Base-by-base conservation (phyloP, 1,140 invertebrate genomes). In the Drosophila nikananu region DNA sequence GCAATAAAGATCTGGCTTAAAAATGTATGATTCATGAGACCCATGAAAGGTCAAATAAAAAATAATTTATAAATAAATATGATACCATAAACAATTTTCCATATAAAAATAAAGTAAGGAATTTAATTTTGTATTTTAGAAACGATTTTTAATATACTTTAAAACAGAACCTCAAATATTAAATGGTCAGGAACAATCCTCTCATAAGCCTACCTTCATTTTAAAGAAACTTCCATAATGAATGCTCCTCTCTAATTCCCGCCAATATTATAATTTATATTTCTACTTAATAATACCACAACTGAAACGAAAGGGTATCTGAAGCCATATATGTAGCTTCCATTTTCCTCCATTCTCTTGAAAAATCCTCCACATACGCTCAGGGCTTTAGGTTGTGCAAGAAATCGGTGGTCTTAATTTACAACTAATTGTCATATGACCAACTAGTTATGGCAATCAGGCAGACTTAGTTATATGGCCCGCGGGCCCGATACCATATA, bases 381-480 rank as follows among this genome's bases (percentile, higher is more conserved):
- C 7, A 1, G 44, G 37, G 49, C 39, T 63, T 55, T 49, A 60
- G 68, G 51, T 71, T 72, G 70, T 60, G 37, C 30, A 60, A 73
- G 27, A 37, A 72, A 51, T 77, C 30, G 61, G 41, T 57, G 48
- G 63, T 54, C 60, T 86, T 89, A 90, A 89, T 90, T 86, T 89
- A 86, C 71, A 89, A 86, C 86, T 90, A 89, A 89, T 89, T 89
- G 86, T 89, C 86, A 89, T 90, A 90, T 89, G 86, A 89, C 86
- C 81, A 59, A 64, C 60, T 46, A 59, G 65, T 78, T 78, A 60
- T 61, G 64, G 60, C 76, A 65, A 89, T 90, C 79, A 77, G 70
- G 55, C 17, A 51, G 55, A 39, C 62, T 83, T 80, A 84, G 77
- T 84, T 90, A 81, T 81, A 84, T 86, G 55, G 74, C 67, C 74